A percentile compares a stretch with the other conserved stretches of the same genome.
phyloP scores from a whole-genome alignment of 2,797 vertebrate species.

The Sebastes oblongus region DNA sequence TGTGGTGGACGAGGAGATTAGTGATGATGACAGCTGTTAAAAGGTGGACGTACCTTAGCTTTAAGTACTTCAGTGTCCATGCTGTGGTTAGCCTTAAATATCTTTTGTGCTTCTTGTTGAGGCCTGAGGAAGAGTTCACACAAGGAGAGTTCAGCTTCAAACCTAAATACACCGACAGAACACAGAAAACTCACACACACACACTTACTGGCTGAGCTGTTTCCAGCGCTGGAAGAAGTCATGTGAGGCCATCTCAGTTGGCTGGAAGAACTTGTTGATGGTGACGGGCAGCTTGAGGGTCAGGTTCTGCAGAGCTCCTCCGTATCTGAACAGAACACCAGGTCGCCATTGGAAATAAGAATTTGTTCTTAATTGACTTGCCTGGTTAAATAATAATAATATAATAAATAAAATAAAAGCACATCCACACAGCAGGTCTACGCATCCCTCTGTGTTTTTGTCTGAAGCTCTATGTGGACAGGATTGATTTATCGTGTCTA shows the following conservation, averaged over 20 bases:
- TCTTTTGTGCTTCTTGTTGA: slow-evolving; percentile 94
- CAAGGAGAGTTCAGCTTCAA: background rate
- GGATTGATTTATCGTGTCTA: background rate
- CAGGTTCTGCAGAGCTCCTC: slow-evolving; percentile 89
- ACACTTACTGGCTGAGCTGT: slow-evolving; percentile 90
- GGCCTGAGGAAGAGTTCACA: slow-evolving; percentile 76
- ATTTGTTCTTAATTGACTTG: no score
- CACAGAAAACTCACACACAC: background rate
- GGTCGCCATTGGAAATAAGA: background rate
- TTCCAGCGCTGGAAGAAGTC: slow-evolving; percentile 97
- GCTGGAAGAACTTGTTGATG: slow-evolving; percentile 96
- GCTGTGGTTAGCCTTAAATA: slow-evolving; percentile 91
- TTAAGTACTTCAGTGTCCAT: slow-evolving; percentile 94
- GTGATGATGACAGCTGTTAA: background rate
- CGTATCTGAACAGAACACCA: slow-evolving; percentile 80
- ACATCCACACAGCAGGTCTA: background rate
- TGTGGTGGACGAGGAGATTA: no score
- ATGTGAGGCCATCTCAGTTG: slow-evolving; percentile 91
- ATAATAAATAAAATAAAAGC: no score
- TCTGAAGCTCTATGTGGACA: background rate
- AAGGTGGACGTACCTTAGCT: slow-evolving; percentile 84
- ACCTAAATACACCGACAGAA: background rate
- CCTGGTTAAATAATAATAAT: no score
- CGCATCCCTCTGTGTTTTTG: background rate
- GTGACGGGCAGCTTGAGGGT: slow-evolving; percentile 91